Conservation (phyloP, 2,113 vertebrate genomes). For the Hyla sarda region DNA sequence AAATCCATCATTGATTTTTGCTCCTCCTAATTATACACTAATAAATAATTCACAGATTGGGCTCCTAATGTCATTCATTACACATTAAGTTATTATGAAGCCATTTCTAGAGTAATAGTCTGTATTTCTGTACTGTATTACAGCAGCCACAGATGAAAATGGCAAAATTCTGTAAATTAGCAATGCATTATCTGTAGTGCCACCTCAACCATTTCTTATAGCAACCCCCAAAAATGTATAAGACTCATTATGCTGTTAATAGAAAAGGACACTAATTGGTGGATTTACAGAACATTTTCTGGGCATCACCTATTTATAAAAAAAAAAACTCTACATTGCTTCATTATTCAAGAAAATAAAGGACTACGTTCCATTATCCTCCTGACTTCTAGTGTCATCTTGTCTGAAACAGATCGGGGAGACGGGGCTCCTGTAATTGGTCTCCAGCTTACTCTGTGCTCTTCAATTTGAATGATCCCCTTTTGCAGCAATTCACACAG, state of each 20-base stretch:
- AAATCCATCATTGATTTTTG: not conserved
- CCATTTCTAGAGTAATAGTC: not conserved
- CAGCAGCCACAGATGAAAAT: not conserved
- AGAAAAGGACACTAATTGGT: conserved; percentile 69
- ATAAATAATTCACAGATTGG: conserved; percentile 12
- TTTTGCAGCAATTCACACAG: conserved; percentile 69
- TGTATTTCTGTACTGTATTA: not conserved
- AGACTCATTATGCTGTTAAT: conserved; percentile 63
- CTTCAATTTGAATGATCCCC: conserved; percentile 63
- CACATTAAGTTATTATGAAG: not conserved
- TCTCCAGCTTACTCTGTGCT: conserved; percentile 61
- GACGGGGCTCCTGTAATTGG: conserved; percentile 68
- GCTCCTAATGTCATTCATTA: not conserved
- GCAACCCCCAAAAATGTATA: conserved; percentile 69
- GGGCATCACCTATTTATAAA: conserved; percentile 68
- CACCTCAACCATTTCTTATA: conserved; percentile 66
- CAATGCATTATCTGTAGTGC: conserved; percentile 57
- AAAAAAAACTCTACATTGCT: conserved; percentile 72
- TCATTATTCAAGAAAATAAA: conserved; percentile 66
- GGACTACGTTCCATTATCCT: conserved; percentile 71
- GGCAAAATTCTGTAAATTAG: conserved; percentile 68
- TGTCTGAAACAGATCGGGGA: conserved; percentile 64
- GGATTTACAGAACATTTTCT: conserved; percentile 73
- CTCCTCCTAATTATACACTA: not conserved
- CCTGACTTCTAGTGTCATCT: conserved; percentile 64